phyloP scores from a whole-genome alignment of 2,888 invertebrate genomes.

The Erpobdella octoculata region DNA sequence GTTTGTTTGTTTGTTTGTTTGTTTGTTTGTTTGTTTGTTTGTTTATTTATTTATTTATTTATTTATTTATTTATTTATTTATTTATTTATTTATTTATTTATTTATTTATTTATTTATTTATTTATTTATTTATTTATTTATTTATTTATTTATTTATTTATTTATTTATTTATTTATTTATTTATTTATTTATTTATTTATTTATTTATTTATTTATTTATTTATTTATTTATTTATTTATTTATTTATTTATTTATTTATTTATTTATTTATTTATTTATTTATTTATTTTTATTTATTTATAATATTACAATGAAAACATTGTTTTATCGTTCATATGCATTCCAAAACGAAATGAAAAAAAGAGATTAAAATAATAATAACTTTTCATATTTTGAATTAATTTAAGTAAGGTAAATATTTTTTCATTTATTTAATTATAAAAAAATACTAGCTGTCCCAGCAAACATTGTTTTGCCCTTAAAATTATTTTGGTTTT shows the following conservation, averaged over 20 bases:
- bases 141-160: not conserved
- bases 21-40: no score
- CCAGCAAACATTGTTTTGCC: no score
- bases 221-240: not conserved
- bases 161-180: not conserved
- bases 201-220: not conserved
- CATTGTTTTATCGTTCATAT: not conserved
- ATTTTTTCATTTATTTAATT: no score
- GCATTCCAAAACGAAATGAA: not conserved
- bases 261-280: not conserved
- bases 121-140: not conserved
- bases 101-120: not conserved
- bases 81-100: no score
- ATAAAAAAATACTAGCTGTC: no score
- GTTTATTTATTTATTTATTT: no score
- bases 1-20: no score
- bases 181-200: not conserved
- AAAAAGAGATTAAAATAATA: no score
- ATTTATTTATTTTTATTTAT: not conserved
- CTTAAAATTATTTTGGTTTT: no score
- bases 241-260: not conserved
- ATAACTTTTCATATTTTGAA: no score
- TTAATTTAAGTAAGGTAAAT: no score
- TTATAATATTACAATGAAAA: not conserved
- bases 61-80: no score